Evolutionary conservation across 1,140 invertebrate species (phyloP), one percentile per base, ranked within the genome.

Genomic region (Varroa destructor): DNA sequence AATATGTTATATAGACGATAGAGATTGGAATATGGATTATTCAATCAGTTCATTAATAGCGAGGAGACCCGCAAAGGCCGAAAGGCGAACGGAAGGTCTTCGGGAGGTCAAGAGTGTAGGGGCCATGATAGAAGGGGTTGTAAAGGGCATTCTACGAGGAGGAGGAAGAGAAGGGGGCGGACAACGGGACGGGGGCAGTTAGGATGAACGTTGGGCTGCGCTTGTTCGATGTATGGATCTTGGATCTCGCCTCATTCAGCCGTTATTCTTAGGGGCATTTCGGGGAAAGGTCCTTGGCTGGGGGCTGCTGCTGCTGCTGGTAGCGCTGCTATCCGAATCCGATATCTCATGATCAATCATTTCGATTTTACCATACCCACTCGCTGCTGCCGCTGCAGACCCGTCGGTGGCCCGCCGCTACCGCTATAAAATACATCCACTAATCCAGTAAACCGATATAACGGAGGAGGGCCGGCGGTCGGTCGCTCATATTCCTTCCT

Each of bases 361-460:
- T 67, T 67, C 61, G 61, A 67, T 67, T 67, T 67, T 67, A 51
- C 46, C 46, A 51, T 51, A 51, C 46, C 46, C 46, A 51, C 46
- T 51, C 46, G 61, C 61, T 67, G 61, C 61, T 67, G 61, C 61
- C 46, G 61, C 61, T 67, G 37, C 61, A 4, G 61, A 2, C 40
- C 14, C 61, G 12, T n/a, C 10, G 40, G 12, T 37, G 40, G 40
- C 61, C 37, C 37, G 40, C 46, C 57, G 40, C 61, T 67, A 5
- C 61, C 61, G 40, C 46, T 67, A 67, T 67, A 67, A 67, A 67
- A 67, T 37, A 67, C 61, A 67, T 67, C 61, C 61, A 46, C 46
- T 67, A 67, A 67, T 67, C 61, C 61, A 67, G 61, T 67, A 67
- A 67, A 67, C 61, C 61, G 61, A 67, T 67, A 67, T 67, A 67